phyloP scores from a whole-genome alignment of 2,888 invertebrate genomes.

The Theretra japonica region DNA sequence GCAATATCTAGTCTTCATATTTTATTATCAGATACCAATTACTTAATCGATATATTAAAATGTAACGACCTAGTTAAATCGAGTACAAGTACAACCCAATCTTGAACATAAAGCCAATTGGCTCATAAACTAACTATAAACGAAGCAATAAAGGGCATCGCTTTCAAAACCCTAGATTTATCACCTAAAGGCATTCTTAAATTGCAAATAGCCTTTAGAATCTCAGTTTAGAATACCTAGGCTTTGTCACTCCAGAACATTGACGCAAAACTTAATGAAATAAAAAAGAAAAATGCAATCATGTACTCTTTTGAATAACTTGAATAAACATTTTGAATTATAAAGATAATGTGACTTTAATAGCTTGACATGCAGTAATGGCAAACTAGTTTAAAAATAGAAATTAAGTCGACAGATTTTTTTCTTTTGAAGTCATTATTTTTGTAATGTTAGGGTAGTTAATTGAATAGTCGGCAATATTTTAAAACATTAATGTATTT shows the following conservation, averaged over 20 bases:
- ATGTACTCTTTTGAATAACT: neutral
- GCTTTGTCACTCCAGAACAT: neutral
- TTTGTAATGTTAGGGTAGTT: too few relatives aligned
- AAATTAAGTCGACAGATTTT: too few relatives aligned
- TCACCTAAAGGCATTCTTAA: neutral
- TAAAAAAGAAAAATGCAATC: neutral
- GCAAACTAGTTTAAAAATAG: neutral
- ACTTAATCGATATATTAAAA: neutral
- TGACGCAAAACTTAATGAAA: neutral
- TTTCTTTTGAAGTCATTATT: too few relatives aligned
- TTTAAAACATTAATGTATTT: too few relatives aligned
- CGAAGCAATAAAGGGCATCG: neutral
- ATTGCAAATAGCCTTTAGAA: slow-evolving; percentile 8
- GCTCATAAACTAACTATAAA: neutral
- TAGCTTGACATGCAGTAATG: neutral
- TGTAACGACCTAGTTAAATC: neutral
- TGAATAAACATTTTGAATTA: neutral
- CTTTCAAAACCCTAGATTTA: slow-evolving; percentile 8
- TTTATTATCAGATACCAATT: too few relatives aligned
- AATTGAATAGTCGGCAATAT: too few relatives aligned
- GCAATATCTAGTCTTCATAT: too few relatives aligned
- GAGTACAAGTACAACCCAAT: neutral
- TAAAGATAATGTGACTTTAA: neutral
- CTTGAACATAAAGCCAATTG: neutral
- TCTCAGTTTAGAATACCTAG: neutral